Base-by-base conservation (phyloP, 2,113 vertebrate genomes). In the Cyprinus carpio region DNA sequence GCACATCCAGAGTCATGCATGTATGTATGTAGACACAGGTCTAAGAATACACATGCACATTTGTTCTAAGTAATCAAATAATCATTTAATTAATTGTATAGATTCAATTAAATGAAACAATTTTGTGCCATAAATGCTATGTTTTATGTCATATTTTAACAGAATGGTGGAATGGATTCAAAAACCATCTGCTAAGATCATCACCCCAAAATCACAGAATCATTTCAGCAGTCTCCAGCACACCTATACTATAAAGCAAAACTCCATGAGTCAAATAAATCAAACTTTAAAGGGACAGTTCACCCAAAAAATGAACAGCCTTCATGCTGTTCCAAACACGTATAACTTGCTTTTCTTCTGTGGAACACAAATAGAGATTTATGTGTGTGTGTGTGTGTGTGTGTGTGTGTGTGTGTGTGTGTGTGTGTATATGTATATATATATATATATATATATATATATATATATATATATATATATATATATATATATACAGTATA, bases 61-160 rank as follows among this genome's bases (percentile, higher is more conserved):
- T 65, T 65, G 23, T 18, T 80, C 40, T 81, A 67, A 81, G 46
- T 27, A 49, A 81, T 81, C 58, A 81, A 65, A 58, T 15, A 40
- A 40, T 67, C 0, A 0, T 65, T 81, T 81, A 49, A 81, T 81
- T 18, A 43, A 49, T 81, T 31, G 8, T 25, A 23, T 65, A 29
- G 37, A 31, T 81, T 64, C 6, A n/a, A 80, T 27, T 27, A 62
- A 78, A 43, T 43, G 5, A 78, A 49, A 27, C 60, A 81, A 46
- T 23, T 49, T 25, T 65, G 8, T 81, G 60, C 37, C 25, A 49
- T 49, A 40, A 25, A 25, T 62, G 54, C 6, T 62, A 10, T 79
- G 16, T 12, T 34, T 13, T n/a, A 11, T 78, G 29, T 25, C 6
- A 1, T n/a, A 79, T 62, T 62, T 25, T 3, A 43, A 79, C 12